Evolutionary conservation across 2,888 invertebrate genomes (phyloP).

Genomic region (Dasypogon diadema): DNA sequence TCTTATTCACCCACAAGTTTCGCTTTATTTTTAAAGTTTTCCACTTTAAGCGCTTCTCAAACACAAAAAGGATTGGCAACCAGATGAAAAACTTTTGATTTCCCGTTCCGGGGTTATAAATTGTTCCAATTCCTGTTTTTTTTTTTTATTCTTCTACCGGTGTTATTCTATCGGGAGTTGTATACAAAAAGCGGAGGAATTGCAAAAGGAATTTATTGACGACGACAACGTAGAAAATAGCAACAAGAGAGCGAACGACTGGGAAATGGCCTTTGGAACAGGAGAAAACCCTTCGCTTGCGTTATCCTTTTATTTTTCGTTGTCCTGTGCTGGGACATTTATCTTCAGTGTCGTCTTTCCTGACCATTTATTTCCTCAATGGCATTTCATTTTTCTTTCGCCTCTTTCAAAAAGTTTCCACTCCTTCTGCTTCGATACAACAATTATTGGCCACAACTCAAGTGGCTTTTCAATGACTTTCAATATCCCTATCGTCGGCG

Average conservation of each 20-base stretch:
- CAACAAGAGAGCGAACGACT: slow-evolving; percentile 31
- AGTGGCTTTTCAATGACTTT: slow-evolving; percentile 27
- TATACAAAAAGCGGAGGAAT: slow-evolving; percentile 10
- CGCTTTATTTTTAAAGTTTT: background rate
- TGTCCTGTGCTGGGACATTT: slow-evolving; percentile 31
- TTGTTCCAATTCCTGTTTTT: slow-evolving; percentile 45
- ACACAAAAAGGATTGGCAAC: slow-evolving; percentile 28
- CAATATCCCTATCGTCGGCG: slow-evolving; percentile 1
- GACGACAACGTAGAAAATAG: slow-evolving; percentile 22
- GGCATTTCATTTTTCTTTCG: slow-evolving; percentile 47
- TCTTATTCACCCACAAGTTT: no score
- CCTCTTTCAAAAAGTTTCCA: background rate
- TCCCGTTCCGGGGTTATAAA: slow-evolving; percentile 47
- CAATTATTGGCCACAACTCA: slow-evolving; percentile 40
- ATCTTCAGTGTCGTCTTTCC: slow-evolving; percentile 47
- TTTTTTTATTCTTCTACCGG: slow-evolving; percentile 14
- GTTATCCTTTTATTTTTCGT: slow-evolving; percentile 8
- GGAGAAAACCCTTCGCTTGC: background rate
- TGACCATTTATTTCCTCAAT: slow-evolving; percentile 49
- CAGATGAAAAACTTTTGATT: slow-evolving; percentile 49
- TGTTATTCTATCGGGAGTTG: slow-evolving; percentile 32
- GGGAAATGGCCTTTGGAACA: background rate
- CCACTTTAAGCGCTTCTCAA: background rate
- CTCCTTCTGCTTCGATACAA: background rate
- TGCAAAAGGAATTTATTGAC: slow-evolving; percentile 39